Conservation (phyloP, 2,113 vertebrate species). For the Heterotis niloticus region DNA sequence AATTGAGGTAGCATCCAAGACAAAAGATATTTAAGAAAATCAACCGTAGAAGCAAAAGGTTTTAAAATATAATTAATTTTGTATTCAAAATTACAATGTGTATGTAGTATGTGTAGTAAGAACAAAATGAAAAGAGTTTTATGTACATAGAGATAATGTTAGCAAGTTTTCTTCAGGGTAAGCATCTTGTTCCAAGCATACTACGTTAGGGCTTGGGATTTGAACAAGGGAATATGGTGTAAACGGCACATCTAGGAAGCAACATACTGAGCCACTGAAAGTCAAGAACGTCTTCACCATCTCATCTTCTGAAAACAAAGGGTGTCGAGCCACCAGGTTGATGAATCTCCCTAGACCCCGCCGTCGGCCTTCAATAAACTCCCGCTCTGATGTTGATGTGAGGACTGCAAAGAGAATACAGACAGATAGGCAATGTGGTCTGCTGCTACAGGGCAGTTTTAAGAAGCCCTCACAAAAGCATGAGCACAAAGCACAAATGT, state of each 20-base stretch:
- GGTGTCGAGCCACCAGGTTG: constrained; percentile 90
- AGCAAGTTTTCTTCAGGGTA: no score
- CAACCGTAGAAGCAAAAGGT: background rate
- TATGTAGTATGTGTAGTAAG: no score
- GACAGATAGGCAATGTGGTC: constrained; percentile 21
- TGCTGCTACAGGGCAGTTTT: background rate
- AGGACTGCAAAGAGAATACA: constrained; percentile 46
- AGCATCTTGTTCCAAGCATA: no score
- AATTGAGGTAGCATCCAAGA: background rate
- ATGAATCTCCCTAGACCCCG: constrained; percentile 83
- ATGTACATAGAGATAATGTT: no score
- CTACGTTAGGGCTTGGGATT: no score
- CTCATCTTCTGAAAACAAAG: constrained; percentile 84
- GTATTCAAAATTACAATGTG: no score
- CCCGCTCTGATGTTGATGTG: constrained; percentile 72
- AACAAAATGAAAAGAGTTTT: no score
- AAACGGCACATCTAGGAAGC: background rate
- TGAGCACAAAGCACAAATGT: background rate
- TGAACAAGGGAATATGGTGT: background rate
- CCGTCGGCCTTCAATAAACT: constrained; percentile 89
- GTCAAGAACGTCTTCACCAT: constrained; percentile 87
- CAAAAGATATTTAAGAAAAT: background rate
- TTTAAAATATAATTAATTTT: constrained; percentile 5
- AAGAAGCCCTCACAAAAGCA: background rate
- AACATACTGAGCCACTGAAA: constrained; percentile 84